Evolutionary conservation across 2,113 vertebrate species (phyloP).

Genomic region (Thunnus maccoyii): DNA sequence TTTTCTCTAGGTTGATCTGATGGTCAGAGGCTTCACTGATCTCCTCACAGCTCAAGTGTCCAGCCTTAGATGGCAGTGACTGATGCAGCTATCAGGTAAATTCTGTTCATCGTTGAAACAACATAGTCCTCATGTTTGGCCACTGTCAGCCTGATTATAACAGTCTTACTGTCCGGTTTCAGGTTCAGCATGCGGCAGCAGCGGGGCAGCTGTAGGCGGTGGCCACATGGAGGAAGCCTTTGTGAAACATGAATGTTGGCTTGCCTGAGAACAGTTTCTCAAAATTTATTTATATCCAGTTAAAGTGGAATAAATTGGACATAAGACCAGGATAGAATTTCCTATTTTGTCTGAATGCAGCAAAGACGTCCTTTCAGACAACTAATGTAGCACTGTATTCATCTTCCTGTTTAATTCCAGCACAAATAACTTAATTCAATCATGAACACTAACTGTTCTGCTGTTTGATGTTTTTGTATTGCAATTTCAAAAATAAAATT

Average conservation of each 20-base stretch:
- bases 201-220: constrained; percentile 9
- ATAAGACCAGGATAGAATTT: too few relatives aligned
- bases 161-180: not conserved
- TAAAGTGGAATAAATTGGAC: too few relatives aligned
- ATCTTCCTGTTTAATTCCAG: too few relatives aligned
- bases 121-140: not conserved
- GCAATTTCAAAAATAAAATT: not conserved
- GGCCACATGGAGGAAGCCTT: not conserved
- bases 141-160: accelerated
- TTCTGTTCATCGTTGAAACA: not conserved
- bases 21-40: constrained; percentile 28
- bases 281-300: not conserved
- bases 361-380: too few relatives aligned
- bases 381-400: too few relatives aligned
- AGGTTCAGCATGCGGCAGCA: constrained; percentile 27
- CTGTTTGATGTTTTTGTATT: not conserved
- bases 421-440: not conserved
- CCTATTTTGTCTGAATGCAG: too few relatives aligned
- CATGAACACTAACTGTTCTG: not conserved
- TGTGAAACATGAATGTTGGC: not conserved
- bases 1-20: constrained; percentile 71
- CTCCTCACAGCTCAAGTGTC: constrained; percentile 5
- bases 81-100: constrained; percentile 36
- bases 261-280: not conserved
- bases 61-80: not conserved